A percentile compares a stretch with the other conserved stretches of the same genome.
phyloP scores from a whole-genome alignment of 2,797 vertebrate species.

The Enteromius radiatus region DNA sequence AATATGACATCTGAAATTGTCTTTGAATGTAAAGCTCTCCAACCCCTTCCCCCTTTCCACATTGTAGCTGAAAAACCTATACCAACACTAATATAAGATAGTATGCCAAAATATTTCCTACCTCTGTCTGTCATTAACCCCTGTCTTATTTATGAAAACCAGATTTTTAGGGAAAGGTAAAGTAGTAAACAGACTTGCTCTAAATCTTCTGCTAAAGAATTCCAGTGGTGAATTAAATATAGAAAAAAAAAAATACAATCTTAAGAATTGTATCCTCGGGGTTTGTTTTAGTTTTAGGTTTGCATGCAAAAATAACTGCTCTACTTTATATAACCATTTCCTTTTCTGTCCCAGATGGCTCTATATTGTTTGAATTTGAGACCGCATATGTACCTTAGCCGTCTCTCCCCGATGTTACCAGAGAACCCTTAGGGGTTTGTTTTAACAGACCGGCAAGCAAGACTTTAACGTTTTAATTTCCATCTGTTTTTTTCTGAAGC shows the following conservation, averaged over 20 bases:
- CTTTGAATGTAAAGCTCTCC: neutral
- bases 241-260: neutral
- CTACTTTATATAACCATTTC: slow-evolving; percentile 33
- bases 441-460: slow-evolving; percentile 40
- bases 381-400: slow-evolving; percentile 1
- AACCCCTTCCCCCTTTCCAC: neutral
- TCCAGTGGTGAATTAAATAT: neutral
- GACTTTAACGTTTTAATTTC: slow-evolving; percentile 69
- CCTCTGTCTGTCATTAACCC: neutral
- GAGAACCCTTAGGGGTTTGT: slow-evolving; percentile 13
- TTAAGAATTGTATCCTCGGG: neutral
- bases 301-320: slow-evolving; percentile 34
- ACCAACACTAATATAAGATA: neutral
- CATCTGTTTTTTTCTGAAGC: slow-evolving; percentile 84
- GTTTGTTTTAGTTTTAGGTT: slow-evolving; percentile 36
- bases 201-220: slow-evolving; percentile 21
- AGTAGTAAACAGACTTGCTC: slow-evolving; percentile 7
- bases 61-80: neutral
- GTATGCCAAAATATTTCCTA: neutral
- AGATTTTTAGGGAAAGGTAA: neutral
- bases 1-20: neutral
- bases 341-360: slow-evolving; percentile 33
- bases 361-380: slow-evolving; percentile 23
- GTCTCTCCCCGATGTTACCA: slow-evolving; percentile 20
- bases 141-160: neutral